Evolutionary conservation across 2,797 vertebrate species (phyloP), one percentile per base, ranked within the genome.

Genomic region (Catharus ustulatus): DNA sequence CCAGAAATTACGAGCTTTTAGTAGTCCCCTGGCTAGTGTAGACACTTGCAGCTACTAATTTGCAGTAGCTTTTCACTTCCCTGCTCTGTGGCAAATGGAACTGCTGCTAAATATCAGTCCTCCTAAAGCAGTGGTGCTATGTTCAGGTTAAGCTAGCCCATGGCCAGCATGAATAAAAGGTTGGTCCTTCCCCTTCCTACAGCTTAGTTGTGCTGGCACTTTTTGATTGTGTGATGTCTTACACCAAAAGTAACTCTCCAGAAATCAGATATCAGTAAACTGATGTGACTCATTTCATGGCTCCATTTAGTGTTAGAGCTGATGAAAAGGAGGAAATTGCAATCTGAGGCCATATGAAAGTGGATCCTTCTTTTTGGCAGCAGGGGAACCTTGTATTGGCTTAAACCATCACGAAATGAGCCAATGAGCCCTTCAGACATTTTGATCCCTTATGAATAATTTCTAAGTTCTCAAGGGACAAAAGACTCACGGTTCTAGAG

Each of bases 11-110:
- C 4, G 66, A 81, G 62, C 3, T 3, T 74, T 91, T 88, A 88
- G 69, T 87, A 71, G 92, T 93, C 54, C 58, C 69, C 23, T 91
- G 82, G 61, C 83, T 88, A 84, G 73, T 43, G 16, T 58, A 77
- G 83, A 64, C 34, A 68, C 61, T 92, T 80, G 54, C 61, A 85
- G 49, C n/a, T 92, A 79, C 86, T 83, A 84, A 88, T 91, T 77
- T 90, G 62, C n/a, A 58, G n/a, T 69, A 89, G 62, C 40, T 94
- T 90, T 85, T 94, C 2, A 1, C 58, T 90, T 81, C 10, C 36
- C 24, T 84, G 20, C 66, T 80, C 54, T 68, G 23, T 36, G 24
- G 17, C 85, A 27, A 81, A 66, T 32, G 40, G 68, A 94, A 68
- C 7, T 67, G 13, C n/a, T 80, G 69, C 40, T 94, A 73, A 90